phyloP scores from a whole-genome alignment of 2,113 vertebrate genomes.

The Sapayoa aenigma region DNA sequence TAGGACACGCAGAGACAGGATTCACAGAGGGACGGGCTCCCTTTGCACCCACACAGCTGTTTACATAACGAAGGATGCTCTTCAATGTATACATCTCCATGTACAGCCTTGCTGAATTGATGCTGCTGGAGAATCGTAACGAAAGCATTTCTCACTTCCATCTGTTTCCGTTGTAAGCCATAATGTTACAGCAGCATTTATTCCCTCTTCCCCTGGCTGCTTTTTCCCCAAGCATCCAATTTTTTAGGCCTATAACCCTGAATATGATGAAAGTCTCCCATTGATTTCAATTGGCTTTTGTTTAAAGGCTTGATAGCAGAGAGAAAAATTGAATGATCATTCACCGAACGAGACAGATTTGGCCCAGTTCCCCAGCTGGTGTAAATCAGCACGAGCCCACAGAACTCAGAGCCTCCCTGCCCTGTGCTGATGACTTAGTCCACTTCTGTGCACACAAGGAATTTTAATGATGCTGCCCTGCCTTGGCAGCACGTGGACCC shows the following conservation, averaged over 20 bases:
- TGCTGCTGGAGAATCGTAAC: conserved; percentile 23
- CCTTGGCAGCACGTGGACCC: not conserved
- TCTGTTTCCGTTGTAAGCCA: conserved; percentile 32
- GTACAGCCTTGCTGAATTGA: not conserved
- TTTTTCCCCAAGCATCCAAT: conserved; percentile 25
- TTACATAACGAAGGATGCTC: not conserved
- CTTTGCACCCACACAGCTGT: not conserved
- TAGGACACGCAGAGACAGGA: not conserved
- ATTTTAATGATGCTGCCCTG: not conserved
- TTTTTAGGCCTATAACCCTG: conserved; percentile 55
- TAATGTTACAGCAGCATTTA: conserved; percentile 29
- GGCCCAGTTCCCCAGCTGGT: conserved; percentile 27
- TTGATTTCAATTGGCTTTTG: conserved; percentile 59
- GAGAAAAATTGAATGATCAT: conserved; percentile 56
- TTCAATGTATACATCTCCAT: not conserved
- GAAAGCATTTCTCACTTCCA: conserved; percentile 29
- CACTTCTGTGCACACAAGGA: not conserved
- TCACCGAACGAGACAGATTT: conserved; percentile 35
- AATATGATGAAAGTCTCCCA: conserved; percentile 45
- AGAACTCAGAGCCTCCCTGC: not conserved
- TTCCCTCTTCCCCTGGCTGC: not conserved
- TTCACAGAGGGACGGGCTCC: not conserved
- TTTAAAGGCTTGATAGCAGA: conserved; percentile 47
- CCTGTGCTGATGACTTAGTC: conserved; percentile 16
- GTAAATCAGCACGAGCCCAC: not conserved